Base-by-base conservation (phyloP, 2,888 invertebrate genomes). In the Erynnis tages region DNA sequence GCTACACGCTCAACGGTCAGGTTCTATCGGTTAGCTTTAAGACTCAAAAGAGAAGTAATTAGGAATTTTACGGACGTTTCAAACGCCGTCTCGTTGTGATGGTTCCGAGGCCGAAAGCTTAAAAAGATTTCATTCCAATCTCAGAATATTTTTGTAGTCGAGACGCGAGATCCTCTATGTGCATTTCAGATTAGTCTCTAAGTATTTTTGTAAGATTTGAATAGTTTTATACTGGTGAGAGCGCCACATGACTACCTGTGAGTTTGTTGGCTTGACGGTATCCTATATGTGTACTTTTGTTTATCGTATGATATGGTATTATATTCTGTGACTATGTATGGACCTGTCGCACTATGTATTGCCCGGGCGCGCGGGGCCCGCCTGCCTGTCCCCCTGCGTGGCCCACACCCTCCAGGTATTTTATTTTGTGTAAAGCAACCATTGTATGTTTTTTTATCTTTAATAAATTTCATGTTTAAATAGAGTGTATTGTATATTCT, bases 201-300 rank as follows among this genome's bases (percentile, higher is more conserved):
- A 90, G 89, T 88, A 88, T 88, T 90, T 90, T 90, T 89, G 82
- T 90, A 90, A 89, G 89, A 83, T 84, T 85, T 80, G 81, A 84
- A 76, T 88, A 85, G 83, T 85, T 87, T 83, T 86, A 77, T 84
- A 85, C 76, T 79, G 76, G 84, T 83, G 77, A 79, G 86, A 87
- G 85, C 76, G 82, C 85, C 83, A 82, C 88, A 84, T 86, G 87
- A 88, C 88, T 84, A 79, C 78, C 73, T 78, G 82, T 82, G 82
- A 82, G 82, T 85, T 43, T 87, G 80, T 86, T 86, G 81, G 82
- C 87, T 86, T 86, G 79, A 82, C 83, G 79, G 80, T 87, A 87
- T 85, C 81, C 70, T 87, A 85, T 89, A 86, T 88, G 79, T 88
- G 82, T 87, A 86, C 79, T 76, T 71, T 69, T n/a, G n/a, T 79